phyloP scores from a whole-genome alignment of 2,113 vertebrate species.

The Cephalopterus ornatus region DNA sequence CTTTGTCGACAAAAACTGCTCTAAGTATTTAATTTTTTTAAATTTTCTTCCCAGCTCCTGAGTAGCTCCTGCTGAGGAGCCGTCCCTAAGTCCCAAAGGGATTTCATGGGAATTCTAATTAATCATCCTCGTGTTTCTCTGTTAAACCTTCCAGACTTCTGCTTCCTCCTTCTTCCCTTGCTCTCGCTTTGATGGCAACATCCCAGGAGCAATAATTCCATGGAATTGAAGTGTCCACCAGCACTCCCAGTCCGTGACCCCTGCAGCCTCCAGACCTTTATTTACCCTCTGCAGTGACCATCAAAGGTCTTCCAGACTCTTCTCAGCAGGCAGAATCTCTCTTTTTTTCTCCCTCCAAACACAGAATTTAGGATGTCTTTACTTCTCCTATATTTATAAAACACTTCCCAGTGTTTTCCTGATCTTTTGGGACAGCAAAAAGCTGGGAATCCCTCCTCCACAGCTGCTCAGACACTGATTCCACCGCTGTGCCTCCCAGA shows the following conservation, averaged over 20 bases:
- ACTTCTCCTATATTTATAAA: background rate
- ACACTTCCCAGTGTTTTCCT: background rate
- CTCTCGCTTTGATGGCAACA: background rate
- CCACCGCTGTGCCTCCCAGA: no score
- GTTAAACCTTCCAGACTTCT: background rate
- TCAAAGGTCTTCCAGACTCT: background rate
- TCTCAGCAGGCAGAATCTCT: background rate
- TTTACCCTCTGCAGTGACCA: background rate
- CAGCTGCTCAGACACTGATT: background rate
- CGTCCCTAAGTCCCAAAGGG: background rate
- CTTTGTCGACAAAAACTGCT: background rate
- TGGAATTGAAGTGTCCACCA: background rate
- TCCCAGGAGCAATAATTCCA: background rate
- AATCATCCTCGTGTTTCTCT: background rate
- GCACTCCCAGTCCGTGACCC: background rate
- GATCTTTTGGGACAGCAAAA: background rate
- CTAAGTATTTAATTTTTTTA: no score
- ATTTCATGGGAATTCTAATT: background rate
- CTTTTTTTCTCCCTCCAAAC: background rate
- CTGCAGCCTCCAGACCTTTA: no score
- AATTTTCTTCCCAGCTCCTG: background rate
- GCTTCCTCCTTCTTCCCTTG: background rate
- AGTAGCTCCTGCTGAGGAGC: background rate
- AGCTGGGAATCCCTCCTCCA: background rate
- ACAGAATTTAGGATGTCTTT: rapidly evolving